A percentile compares a stretch with the other conserved stretches of the same genome.
Evolutionary conservation across 2,888 invertebrate species (phyloP).

Genomic region (Nesidiocoris tenuis): DNA sequence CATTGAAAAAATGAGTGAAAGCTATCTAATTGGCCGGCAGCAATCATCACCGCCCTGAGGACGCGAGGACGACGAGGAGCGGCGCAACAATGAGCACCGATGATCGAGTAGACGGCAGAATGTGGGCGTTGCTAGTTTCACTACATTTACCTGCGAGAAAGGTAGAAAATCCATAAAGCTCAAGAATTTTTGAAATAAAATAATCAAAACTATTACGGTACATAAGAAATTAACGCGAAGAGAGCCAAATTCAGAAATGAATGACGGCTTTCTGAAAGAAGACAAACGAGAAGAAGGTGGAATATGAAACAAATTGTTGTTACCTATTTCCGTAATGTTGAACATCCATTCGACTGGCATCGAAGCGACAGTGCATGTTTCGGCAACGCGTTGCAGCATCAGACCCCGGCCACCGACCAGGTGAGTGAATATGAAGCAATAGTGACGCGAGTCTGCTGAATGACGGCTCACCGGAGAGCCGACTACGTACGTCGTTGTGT

Average conservation of each 20-base stretch:
- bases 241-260: too few species aligned
- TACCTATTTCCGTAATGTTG: conserved; percentile 49
- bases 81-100: conserved; percentile 34
- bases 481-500: conserved; percentile 49
- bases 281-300: too few species aligned
- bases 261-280: too few species aligned
- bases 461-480: conserved; percentile 50
- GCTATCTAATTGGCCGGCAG: conserved; percentile 38
- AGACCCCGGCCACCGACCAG: conserved; percentile 23
- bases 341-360: conserved; percentile 46
- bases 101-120: conserved; percentile 39
- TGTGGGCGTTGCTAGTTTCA: conserved; percentile 45
- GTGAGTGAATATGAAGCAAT: conserved; percentile 50
- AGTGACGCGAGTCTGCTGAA: conserved; percentile 50
- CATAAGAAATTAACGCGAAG: too few species aligned
- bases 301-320: too few species aligned
- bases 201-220: too few species aligned
- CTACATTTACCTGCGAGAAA: conserved; percentile 48
- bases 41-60: conserved; percentile 49
- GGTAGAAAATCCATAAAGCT: background rate
- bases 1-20: conserved; percentile 16
- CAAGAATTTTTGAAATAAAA: too few species aligned
- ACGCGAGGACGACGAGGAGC: conserved; percentile 30
- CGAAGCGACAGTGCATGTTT: conserved; percentile 46
- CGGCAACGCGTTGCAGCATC: conserved; percentile 47